Conservation (phyloP, 2,888 invertebrate species). For the Drosophila tripunctata region DNA sequence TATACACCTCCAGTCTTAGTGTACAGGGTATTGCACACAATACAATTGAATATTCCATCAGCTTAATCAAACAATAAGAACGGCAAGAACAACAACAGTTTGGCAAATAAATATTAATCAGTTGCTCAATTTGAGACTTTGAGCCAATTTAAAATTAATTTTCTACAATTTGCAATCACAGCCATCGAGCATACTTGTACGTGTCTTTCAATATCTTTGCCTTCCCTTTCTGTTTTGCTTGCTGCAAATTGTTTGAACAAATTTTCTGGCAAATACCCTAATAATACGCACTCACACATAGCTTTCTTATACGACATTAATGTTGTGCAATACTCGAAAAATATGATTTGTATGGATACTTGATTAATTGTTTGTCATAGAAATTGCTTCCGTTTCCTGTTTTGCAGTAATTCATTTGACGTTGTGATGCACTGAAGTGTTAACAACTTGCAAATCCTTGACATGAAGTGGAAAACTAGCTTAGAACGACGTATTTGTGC, state of each 20-base stretch:
- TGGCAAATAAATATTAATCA: conserved; percentile 23
- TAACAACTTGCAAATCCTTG: neutral
- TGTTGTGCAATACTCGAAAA: neutral
- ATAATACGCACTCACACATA: neutral
- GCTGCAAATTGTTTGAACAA: neutral
- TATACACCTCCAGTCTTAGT: no score
- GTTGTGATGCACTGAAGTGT: neutral
- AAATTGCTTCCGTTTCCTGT: conserved; percentile 8
- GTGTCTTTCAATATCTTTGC: neutral
- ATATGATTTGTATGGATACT: no score
- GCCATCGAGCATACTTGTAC: conserved; percentile 13
- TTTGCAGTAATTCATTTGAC: neutral
- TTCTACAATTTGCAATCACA: conserved; percentile 47
- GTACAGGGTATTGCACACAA: neutral
- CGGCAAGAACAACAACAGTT: neutral
- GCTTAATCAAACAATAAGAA: neutral
- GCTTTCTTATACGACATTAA: neutral
- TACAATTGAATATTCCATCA: neutral
- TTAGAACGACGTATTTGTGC: neutral
- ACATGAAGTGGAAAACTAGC: neutral
- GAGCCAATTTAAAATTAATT: conserved; percentile 49
- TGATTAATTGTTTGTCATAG: neutral
- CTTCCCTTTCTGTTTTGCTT: neutral
- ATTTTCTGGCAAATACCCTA: neutral
- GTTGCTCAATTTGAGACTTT: conserved; percentile 11